Conservation (phyloP, 1,140 invertebrate genomes). For the Pseudomyrmex sp. region DNA sequence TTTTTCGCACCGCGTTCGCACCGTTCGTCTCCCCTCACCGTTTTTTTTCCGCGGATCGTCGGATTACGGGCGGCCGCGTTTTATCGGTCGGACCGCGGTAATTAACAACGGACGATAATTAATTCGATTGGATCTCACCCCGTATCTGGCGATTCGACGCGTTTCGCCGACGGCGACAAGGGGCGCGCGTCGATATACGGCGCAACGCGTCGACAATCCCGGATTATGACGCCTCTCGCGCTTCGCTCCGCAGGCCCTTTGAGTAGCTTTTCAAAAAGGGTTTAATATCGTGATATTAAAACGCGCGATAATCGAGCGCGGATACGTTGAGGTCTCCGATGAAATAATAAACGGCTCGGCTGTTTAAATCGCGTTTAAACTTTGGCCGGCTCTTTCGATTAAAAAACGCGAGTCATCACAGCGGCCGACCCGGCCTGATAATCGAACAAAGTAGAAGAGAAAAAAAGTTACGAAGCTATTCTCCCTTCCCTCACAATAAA, state of each 20-base stretch:
- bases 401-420: conserved; percentile 31
- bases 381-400: conserved; percentile 33
- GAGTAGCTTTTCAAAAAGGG: conserved; percentile 58
- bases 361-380: conserved; percentile 53
- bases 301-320: conserved; percentile 44
- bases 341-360: conserved; percentile 49
- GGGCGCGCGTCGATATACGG: conserved; percentile 34
- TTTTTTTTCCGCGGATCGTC: conserved; percentile 39
- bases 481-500: too few species aligned
- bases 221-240: conserved; percentile 53
- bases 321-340: conserved; percentile 39
- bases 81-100: conserved; percentile 76
- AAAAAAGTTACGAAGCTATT: neutral
- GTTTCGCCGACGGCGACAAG: conserved; percentile 69
- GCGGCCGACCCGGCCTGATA: neutral
- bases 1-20: conserved; percentile 49
- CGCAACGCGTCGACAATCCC: conserved; percentile 48
- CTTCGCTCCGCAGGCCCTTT: conserved; percentile 34
- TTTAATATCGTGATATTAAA: conserved; percentile 59
- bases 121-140: conserved; percentile 81
- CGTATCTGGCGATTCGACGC: conserved; percentile 67
- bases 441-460: neutral
- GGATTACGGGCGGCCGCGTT: conserved; percentile 66
- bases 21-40: conserved; percentile 4
- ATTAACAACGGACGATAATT: conserved; percentile 80